Base-by-base conservation (phyloP, 2,888 invertebrate species). In the Polymixis flavicincta region DNA sequence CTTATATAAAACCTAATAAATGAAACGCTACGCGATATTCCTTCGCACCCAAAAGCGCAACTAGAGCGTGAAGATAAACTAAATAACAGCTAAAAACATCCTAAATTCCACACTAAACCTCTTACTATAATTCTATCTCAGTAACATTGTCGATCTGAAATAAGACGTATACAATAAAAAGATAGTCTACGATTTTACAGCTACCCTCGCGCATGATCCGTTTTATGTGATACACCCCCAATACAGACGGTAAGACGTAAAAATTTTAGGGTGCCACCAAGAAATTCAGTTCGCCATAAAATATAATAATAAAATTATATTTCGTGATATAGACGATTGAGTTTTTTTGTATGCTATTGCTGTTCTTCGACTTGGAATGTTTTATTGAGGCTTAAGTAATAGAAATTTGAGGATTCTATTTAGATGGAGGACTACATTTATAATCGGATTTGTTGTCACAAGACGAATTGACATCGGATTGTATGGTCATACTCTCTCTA, bases 201-300 rank as follows among this genome's bases (percentile, higher is more conserved):
- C 86, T 82, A 76, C 83, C 80, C 85, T 87, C 83, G 85, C 92
- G 90, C 89, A 86, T 90, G 90, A 90, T 87, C 87, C 86, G 86
- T 88, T 92, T 92, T 91, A 92, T 89, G 88, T 83, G 87, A 89
- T 87, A 87, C 86, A 86, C 80, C 87, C 85, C 85, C 85, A 89
- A 91, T 91, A 91, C 89, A 89, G 88, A 71, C 89, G 84, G 85
- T 85, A 87, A 69, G 83, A 85, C 91, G 88, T 94, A 94, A 93
- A 94, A 92, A 71, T 93, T 94, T 94, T 93, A 94, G 92, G 90
- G 72, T 74, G 75, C 68, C 80, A 84, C 81, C 83, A 85, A 78
- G 86, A 87, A 87, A 74, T 84, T 79, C 86, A 83, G 70, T 82
- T 85, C 50, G 73, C 78, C 82, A 76, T 86, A 86, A 86, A 86